phyloP scores from a whole-genome alignment of 2,113 vertebrate species.

The Pseudorhombus dupliciocellatus region DNA sequence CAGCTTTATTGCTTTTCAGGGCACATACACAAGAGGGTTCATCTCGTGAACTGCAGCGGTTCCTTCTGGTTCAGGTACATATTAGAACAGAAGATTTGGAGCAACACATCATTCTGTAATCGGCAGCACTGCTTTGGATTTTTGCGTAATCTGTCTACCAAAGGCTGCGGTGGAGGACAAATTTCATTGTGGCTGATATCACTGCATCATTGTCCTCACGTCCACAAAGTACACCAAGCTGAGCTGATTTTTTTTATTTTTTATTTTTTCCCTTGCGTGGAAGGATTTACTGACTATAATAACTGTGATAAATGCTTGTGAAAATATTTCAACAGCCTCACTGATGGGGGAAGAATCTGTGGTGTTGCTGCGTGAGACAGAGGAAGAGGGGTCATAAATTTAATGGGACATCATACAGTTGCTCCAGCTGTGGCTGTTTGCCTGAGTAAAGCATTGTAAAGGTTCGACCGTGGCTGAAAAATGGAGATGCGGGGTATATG shows the following conservation, averaged over 20 bases:
- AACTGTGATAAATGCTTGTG: slow-evolving; percentile 70
- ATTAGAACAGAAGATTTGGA: not conserved
- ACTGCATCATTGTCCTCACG: slow-evolving; percentile 39
- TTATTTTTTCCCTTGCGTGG: slow-evolving; percentile 34
- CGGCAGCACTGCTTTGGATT: slow-evolving; percentile 2
- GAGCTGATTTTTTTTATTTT: not conserved
- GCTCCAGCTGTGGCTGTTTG: slow-evolving; percentile 52
- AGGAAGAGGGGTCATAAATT: slow-evolving; percentile 60
- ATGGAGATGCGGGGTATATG: slow-evolving; percentile 7
- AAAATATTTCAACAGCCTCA: slow-evolving; percentile 63
- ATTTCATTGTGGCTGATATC: slow-evolving; percentile 71
- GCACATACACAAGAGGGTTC: not conserved
- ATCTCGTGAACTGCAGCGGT: not conserved
- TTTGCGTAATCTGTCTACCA: slow-evolving; percentile 8
- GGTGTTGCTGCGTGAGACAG: slow-evolving; percentile 21
- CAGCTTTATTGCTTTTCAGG: not conserved
- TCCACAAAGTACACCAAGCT: slow-evolving; percentile 64
- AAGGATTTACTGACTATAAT: slow-evolving; percentile 72
- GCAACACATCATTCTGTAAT: not conserved
- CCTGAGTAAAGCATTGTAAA: slow-evolving; percentile 45
- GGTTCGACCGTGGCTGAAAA: slow-evolving; percentile 27
- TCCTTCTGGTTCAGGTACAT: not conserved
- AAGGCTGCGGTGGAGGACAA: slow-evolving; percentile 52
- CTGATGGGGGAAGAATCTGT: slow-evolving; percentile 41
- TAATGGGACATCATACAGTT: slow-evolving; percentile 51